Evolutionary conservation across 1,140 invertebrate genomes (phyloP).

Genomic region (Drosophila sp.): DNA sequence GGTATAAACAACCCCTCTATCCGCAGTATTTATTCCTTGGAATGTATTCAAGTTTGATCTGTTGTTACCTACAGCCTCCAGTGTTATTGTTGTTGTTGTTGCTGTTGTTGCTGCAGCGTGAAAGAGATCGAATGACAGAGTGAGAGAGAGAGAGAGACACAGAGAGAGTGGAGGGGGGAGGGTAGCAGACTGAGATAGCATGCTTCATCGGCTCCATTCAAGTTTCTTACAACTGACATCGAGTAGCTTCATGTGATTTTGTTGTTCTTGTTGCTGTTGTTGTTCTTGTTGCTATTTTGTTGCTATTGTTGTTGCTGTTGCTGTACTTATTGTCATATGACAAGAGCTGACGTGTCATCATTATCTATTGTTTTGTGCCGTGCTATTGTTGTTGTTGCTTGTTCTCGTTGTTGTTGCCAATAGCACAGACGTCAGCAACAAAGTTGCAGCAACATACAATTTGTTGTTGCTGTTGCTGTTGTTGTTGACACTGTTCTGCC

Average conservation of each 20-base stretch:
- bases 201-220: slow-evolving; percentile 4
- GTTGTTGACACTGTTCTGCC: slow-evolving; percentile 45
- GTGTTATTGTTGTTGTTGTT: slow-evolving; percentile 37
- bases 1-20: neutral
- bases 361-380: slow-evolving; percentile 66
- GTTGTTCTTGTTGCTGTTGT: slow-evolving; percentile 16
- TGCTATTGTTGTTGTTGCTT: slow-evolving; percentile 32
- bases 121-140: neutral
- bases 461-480: slow-evolving; percentile 22
- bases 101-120: slow-evolving; percentile 37
- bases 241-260: slow-evolving; percentile 58
- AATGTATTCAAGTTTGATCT: slow-evolving; percentile 10
- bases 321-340: slow-evolving; percentile 66
- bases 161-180: neutral
- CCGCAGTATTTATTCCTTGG: neutral
- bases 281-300: slow-evolving; percentile 30
- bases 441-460: slow-evolving; percentile 47
- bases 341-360: slow-evolving; percentile 78
- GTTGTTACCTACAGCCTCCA: slow-evolving; percentile 24
- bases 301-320: slow-evolving; percentile 29
- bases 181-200: neutral
- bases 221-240: slow-evolving; percentile 71
- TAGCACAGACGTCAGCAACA: slow-evolving; percentile 55
- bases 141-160: neutral
- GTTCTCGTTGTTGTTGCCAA: slow-evolving; percentile 23